phyloP scores from a whole-genome alignment of 2,113 vertebrate genomes.

The Lepus americanus region DNA sequence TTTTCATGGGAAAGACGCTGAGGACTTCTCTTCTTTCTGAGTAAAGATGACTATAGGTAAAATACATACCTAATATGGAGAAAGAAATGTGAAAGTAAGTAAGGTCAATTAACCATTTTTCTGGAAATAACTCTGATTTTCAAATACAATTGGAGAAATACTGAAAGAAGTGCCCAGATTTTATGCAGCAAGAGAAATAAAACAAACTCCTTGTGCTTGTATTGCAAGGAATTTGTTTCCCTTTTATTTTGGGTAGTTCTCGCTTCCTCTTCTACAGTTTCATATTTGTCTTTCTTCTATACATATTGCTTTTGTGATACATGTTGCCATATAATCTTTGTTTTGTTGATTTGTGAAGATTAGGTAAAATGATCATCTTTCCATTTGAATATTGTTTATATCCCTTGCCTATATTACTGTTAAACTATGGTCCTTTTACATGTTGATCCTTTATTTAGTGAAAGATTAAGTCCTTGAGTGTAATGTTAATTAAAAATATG shows the following conservation, averaged over 20 bases:
- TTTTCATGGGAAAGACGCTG: constrained; percentile 75
- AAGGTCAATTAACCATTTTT: not conserved
- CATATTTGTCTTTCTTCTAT: not conserved
- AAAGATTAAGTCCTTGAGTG: too few relatives aligned
- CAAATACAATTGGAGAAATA: not conserved
- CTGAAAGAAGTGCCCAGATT: not conserved
- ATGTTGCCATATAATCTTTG: not conserved
- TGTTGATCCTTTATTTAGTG: too few relatives aligned
- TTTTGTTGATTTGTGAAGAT: not conserved
- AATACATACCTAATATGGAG: constrained; percentile 87
- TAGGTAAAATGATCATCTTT: not conserved
- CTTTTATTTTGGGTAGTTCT: not conserved
- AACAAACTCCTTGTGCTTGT: not conserved
- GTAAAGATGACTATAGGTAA: constrained; percentile 85
- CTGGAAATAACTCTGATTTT: not conserved
- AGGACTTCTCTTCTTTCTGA: constrained; percentile 86
- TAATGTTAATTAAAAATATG: too few relatives aligned
- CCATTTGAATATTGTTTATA: too few relatives aligned
- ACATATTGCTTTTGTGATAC: not conserved
- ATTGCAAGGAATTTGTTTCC: not conserved
- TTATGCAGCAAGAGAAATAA: not conserved
- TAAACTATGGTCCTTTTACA: too few relatives aligned
- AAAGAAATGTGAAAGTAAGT: constrained; percentile 74
- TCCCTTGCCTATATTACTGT: too few relatives aligned
- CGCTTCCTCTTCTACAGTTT: not conserved